These are phyloP conservation scores for Meriones unguiculatus DNA, from an alignment of 2,113 vertebrate genomes.

Conservation along the genomic window DNA sequence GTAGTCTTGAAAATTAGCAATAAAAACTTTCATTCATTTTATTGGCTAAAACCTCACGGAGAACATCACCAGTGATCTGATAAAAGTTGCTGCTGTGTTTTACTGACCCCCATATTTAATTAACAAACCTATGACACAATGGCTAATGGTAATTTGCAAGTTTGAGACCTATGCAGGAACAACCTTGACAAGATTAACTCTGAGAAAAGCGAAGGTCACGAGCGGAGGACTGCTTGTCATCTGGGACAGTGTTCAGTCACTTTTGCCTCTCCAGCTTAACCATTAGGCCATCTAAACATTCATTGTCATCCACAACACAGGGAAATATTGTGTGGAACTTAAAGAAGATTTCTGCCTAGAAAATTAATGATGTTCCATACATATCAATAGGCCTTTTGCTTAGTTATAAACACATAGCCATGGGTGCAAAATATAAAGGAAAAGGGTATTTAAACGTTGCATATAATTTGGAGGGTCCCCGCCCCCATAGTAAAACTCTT, in stretches of 20 bases:
- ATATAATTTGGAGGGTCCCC: constrained; percentile 18
- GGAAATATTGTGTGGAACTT: constrained; percentile 52
- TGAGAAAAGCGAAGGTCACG: constrained; percentile 58
- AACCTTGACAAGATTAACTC: constrained; percentile 52
- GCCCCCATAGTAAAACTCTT: constrained; percentile 58
- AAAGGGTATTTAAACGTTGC: constrained; percentile 47
- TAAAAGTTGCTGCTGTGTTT: constrained; percentile 62
- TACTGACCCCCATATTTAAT: constrained; percentile 56
- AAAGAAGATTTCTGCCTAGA: constrained; percentile 58
- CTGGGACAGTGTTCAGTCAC: neutral
- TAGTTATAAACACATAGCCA: constrained; percentile 36
- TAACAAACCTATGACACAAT: constrained; percentile 24
- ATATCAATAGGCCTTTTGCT: constrained; percentile 37
- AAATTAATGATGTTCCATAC: constrained; percentile 29
- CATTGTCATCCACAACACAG: neutral
- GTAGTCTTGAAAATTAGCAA: neutral
- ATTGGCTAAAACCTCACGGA: constrained; percentile 16
- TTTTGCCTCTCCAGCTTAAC: constrained; percentile 9
- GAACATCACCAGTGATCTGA: constrained; percentile 52
- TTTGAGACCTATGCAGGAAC: constrained; percentile 69
- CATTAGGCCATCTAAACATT: constrained; percentile 13
- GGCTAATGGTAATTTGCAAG: constrained; percentile 62
- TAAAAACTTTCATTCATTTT: constrained; percentile 42
- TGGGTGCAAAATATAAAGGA: constrained; percentile 25
- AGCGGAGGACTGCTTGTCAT: constrained; percentile 67